These are phyloP conservation scores for Gymnodraco acuticeps DNA, from an alignment of 2,797 vertebrate species.

Conservation along the genomic window DNA sequence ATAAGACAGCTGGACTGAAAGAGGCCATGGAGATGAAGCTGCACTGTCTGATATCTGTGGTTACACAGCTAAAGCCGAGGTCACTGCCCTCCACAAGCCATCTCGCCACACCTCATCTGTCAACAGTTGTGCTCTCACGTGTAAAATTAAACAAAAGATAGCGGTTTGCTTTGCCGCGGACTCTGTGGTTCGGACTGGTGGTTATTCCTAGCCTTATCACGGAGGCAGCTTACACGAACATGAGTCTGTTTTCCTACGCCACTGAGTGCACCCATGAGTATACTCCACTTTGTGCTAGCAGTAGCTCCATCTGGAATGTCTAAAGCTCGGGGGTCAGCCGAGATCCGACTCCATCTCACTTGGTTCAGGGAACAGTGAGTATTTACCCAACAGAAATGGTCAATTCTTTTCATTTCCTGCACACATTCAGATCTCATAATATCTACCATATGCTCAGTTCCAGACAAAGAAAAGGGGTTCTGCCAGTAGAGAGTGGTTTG, in stretches of 20 bases:
- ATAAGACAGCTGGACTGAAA: conserved; percentile 42
- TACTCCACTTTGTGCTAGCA: conserved; percentile 31
- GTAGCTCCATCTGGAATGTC: conserved; percentile 69
- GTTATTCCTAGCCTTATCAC: conserved; percentile 65
- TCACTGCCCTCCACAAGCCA: conserved; percentile 43
- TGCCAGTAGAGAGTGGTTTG: conserved; percentile 53
- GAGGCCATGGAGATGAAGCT: conserved; percentile 19
- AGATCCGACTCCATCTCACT: conserved; percentile 51
- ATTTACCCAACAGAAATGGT: conserved; percentile 69
- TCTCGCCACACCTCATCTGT: conserved; percentile 73
- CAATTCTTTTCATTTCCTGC: conserved; percentile 73
- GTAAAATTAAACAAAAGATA: conserved; percentile 72
- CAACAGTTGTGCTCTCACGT: conserved; percentile 58
- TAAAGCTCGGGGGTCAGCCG: conserved; percentile 50
- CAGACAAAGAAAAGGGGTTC: conserved; percentile 52
- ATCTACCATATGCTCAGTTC: conserved; percentile 72
- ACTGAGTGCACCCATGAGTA: conserved; percentile 13
- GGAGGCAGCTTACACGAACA: conserved; percentile 39
- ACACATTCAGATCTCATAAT: conserved; percentile 72
- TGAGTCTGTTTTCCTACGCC: conserved; percentile 44
- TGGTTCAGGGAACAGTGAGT: conserved; percentile 56
- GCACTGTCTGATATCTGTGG: conserved; percentile 43
- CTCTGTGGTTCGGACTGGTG: conserved; percentile 49
- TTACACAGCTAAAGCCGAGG: conserved; percentile 44
- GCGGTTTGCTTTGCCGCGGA: conserved; percentile 43